Evolutionary conservation across 2,113 vertebrate species (phyloP).

Genomic region (Mesoclemmys tuberculata): DNA sequence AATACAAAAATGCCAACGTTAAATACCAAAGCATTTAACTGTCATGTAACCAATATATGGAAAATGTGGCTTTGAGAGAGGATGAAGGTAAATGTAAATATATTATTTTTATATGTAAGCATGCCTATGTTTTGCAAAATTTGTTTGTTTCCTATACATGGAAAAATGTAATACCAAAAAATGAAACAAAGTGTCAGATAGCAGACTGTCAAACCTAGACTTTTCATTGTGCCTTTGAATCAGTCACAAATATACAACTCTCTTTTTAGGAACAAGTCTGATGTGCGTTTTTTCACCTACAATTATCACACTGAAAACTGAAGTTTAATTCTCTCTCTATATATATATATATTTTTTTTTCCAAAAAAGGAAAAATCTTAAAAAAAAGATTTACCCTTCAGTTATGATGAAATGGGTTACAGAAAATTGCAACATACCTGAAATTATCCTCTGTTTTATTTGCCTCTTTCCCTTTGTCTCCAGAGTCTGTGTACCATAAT

Average conservation of each 20-base stretch:
- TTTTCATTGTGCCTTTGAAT: background rate
- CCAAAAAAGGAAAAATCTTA: background rate
- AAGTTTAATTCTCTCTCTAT: background rate
- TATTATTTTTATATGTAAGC: background rate
- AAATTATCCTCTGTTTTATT: background rate
- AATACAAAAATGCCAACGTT: background rate
- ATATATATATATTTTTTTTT: background rate
- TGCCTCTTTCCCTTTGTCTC: background rate
- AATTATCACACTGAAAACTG: background rate
- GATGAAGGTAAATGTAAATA: background rate
- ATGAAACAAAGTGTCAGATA: background rate
- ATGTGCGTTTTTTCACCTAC: background rate
- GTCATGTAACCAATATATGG: background rate
- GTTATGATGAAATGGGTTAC: background rate
- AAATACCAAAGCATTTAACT: background rate
- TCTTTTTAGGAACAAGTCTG: background rate
- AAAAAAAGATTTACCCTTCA: background rate
- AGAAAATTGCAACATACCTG: background rate
- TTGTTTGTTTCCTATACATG: background rate
- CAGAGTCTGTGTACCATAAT: background rate
- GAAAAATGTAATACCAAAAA: background rate
- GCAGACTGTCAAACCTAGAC: background rate
- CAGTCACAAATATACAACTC: background rate
- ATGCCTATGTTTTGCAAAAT: no score
- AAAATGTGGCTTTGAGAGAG: background rate